Conservation (phyloP, 2,113 vertebrate genomes). For the Cinclus mexicanus region DNA sequence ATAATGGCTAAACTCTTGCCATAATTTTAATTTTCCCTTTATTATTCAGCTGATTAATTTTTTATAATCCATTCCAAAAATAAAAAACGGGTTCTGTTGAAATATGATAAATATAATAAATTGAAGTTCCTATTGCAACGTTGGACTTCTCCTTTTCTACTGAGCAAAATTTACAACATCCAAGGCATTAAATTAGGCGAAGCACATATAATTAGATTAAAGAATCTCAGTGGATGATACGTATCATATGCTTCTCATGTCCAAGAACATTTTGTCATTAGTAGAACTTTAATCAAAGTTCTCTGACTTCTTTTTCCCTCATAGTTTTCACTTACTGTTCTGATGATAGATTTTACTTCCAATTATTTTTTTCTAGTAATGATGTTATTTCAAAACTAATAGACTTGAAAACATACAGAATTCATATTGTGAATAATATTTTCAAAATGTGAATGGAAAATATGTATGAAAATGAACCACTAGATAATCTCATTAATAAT, state of each 20-base stretch:
- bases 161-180: neutral
- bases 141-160: neutral
- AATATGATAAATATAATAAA: neutral
- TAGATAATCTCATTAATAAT: neutral
- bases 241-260: neutral
- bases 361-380: neutral
- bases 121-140: neutral
- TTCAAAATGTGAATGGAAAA: neutral
- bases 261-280: neutral
- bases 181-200: neutral
- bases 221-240: neutral
- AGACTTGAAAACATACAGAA: neutral
- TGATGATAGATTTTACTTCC: neutral
- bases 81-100: neutral
- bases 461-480: neutral
- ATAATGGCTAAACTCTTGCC: neutral
- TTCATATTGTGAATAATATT: neutral
- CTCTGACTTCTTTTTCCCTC: neutral
- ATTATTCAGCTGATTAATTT: neutral
- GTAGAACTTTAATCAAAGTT: neutral
- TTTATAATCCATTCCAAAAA: neutral
- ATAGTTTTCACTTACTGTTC: neutral
- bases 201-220: neutral
- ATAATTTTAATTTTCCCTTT: neutral
- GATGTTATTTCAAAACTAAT: neutral